Base-by-base conservation (phyloP, 2,888 invertebrate species). In the Apeira syringaria region DNA sequence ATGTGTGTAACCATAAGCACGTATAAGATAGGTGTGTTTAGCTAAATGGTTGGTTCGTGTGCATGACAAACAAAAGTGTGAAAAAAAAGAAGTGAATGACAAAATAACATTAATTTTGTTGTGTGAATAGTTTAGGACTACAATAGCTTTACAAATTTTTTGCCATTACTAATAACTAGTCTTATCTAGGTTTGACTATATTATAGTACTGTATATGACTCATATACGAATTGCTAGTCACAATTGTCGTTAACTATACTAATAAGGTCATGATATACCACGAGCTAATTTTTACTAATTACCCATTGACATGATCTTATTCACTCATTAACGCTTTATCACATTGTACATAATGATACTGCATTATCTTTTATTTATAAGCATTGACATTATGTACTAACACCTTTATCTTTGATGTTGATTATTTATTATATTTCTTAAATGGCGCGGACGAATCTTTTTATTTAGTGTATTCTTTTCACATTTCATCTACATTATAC, bases 81-180 rank as follows among this genome's bases (percentile, higher is more conserved):
- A 66, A 77, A 86, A 77, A 86, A 83, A 87, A 83, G 87, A 87
- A 87, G 87, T 86, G 87, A 87, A 87, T 87, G 87, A 87, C 85
- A 44, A 64, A 67, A 24, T 58, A 61, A 68, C 67, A 75, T 74
- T 24, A 13, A 8, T n/a, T 20, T 7, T 20, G 6, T 31, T 11
- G 24, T 32, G 32, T 24, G 12, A 22, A 1, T 32, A 32, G 32
- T 32, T 22, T 5, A 8, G 2, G 11, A 22, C 11, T 22, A 32
- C 7, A 31, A 20, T 5, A 5, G n/a, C 10, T 12, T 22, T 32
- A 5, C 5, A 24, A 13, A 26, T 34, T 32, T 24, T 7, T 8
- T 22, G 7, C 9, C 13, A 8, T 8, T 4, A 20, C 7, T 20
- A 18, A n/a, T n/a, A 18, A 18, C 15, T 15, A 15, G 4, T 15